Percentiles rank a stretch among this genome's conserved stretches.
Conservation (phyloP, 2,797 vertebrate species). For the Enoplosus armatus region DNA sequence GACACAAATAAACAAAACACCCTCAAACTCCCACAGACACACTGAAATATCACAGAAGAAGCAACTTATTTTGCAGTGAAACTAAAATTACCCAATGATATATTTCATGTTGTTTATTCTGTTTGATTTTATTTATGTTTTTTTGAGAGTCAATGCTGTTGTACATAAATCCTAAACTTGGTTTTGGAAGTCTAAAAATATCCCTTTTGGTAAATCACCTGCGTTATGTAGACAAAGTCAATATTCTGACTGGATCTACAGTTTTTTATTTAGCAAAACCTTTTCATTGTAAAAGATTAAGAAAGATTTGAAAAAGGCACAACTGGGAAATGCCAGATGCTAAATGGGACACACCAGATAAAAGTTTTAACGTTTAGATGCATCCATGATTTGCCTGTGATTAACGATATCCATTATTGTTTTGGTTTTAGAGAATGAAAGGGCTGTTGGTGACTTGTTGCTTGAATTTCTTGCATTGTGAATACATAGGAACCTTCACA, state of each 20-base stretch:
- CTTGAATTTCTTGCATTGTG: neutral
- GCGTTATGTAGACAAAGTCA: neutral
- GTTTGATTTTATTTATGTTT: neutral
- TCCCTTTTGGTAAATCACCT: neutral
- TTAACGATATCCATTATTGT: too few species aligned
- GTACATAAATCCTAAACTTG: neutral
- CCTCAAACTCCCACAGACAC: neutral
- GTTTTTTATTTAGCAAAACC: too few species aligned
- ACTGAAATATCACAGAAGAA: neutral
- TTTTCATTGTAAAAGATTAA: neutral
- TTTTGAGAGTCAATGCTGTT: too few species aligned
- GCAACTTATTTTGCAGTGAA: neutral
- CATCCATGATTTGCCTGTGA: neutral
- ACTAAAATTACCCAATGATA: rapidly evolving
- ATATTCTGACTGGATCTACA: too few species aligned
- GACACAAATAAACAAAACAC: neutral
- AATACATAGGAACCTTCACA: neutral
- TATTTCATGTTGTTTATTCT: neutral
- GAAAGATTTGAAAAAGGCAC: neutral
- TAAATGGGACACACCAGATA: neutral
- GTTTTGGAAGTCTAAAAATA: neutral
- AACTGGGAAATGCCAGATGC: neutral
- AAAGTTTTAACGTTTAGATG: neutral
- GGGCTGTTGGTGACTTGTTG: neutral
- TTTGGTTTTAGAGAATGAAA: neutral